Evolutionary conservation across 2,113 vertebrate genomes (phyloP).

Genomic region (Periophthalmodon schlosseri): DNA sequence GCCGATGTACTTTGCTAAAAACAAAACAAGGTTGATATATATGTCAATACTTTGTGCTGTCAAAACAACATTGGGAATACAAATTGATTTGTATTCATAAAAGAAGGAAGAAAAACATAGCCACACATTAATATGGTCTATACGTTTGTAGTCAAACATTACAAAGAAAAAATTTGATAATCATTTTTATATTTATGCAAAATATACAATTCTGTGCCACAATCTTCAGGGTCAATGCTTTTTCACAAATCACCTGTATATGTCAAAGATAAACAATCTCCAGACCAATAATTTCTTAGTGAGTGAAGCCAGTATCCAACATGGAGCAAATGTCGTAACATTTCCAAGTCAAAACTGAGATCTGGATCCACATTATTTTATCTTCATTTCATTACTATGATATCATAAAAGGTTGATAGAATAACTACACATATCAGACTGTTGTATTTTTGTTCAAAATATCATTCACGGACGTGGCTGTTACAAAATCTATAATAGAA

Average conservation of each 20-base stretch:
- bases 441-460: too few relatives aligned
- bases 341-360: not conserved
- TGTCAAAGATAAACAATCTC: too few relatives aligned
- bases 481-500: too few relatives aligned
- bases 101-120: not conserved
- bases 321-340: not conserved
- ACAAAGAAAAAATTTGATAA: not conserved
- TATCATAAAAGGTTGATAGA: not conserved
- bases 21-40: slow-evolving; percentile 22
- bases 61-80: not conserved
- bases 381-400: not conserved
- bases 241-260: not conserved
- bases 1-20: slow-evolving; percentile 90
- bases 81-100: not conserved
- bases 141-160: not conserved
- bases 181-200: not conserved
- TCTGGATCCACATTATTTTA: not conserved
- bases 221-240: not conserved
- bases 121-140: not conserved
- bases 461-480: not conserved
- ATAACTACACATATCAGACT: not conserved
- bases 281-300: too few relatives aligned
- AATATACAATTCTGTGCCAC: not conserved
- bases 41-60: not conserved
- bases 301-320: too few relatives aligned